phyloP scores from a whole-genome alignment of 2,797 vertebrate species.

The Semotilus atromaculatus region DNA sequence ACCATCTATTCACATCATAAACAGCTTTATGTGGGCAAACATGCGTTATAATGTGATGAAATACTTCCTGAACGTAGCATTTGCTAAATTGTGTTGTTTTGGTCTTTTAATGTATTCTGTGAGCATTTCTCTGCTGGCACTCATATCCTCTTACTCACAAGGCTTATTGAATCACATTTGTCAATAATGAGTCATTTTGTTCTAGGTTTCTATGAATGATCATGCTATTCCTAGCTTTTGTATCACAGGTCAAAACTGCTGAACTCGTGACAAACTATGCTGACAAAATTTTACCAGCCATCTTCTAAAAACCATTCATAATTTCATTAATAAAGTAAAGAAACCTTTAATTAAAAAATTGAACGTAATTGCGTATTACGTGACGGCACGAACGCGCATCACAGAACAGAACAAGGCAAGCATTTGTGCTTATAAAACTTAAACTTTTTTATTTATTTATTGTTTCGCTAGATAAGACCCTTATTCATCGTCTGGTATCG shows the following conservation, averaged over 20 bases:
- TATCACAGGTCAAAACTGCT: conserved; percentile 1
- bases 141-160: neutral
- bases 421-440: too few relatives aligned
- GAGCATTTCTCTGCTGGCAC: neutral
- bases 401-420: too few relatives aligned
- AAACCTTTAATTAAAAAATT: too few relatives aligned
- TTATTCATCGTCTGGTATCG: too few relatives aligned
- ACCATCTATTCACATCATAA: conserved; percentile 9
- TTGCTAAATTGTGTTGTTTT: neutral
- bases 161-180: conserved; percentile 1
- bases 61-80: neutral
- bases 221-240: neutral
- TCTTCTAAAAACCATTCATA: neutral
- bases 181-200: neutral
- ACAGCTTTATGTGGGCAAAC: conserved; percentile 3
- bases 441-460: too few relatives aligned
- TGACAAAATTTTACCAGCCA: conserved; percentile 68
- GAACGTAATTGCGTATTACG: too few relatives aligned
- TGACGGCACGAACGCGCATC: too few relatives aligned
- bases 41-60: neutral
- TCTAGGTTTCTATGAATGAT: neutral
- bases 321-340: neutral
- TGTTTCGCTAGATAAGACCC: too few relatives aligned
- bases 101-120: neutral
- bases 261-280: conserved; percentile 80